phyloP scores from a whole-genome alignment of 2,797 vertebrate genomes.

The Macroramphosus scolopax region DNA sequence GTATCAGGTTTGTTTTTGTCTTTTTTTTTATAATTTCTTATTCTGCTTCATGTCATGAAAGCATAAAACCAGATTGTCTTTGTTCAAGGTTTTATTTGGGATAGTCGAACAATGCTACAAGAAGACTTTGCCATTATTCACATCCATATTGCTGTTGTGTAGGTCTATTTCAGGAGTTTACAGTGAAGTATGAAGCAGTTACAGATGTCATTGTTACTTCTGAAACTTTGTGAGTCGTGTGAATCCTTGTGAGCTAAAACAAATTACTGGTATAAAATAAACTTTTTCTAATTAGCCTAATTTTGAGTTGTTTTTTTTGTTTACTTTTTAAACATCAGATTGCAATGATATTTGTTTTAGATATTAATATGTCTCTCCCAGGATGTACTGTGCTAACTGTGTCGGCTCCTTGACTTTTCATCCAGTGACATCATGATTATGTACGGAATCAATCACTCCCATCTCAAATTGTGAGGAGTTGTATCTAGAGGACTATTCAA shows the following conservation, averaged over 20 bases:
- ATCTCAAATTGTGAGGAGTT: too few species aligned
- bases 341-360: too few species aligned
- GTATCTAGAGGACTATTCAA: too few species aligned
- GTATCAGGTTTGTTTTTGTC: slow-evolving; percentile 47
- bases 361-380: too few species aligned
- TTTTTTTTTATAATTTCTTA: slow-evolving; percentile 62
- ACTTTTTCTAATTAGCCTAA: slow-evolving; percentile 59
- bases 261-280: slow-evolving; percentile 58
- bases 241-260: slow-evolving; percentile 53
- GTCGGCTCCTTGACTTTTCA: too few species aligned
- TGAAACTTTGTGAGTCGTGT: slow-evolving; percentile 44
- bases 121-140: slow-evolving; percentile 25
- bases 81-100: slow-evolving; percentile 32
- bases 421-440: too few species aligned
- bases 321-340: too few species aligned
- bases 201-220: slow-evolving; percentile 25
- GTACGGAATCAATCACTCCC: too few species aligned
- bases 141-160: slow-evolving; percentile 51
- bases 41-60: slow-evolving; percentile 39
- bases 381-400: too few species aligned
- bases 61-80: slow-evolving; percentile 40
- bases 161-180: slow-evolving; percentile 41
- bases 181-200: slow-evolving; percentile 41
- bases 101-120: slow-evolving; percentile 8
- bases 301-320: slow-evolving; percentile 10